These are phyloP conservation scores for Crypturellus tataupa DNA, from an alignment of 2,797 vertebrate species.

Conservation along the genomic window DNA sequence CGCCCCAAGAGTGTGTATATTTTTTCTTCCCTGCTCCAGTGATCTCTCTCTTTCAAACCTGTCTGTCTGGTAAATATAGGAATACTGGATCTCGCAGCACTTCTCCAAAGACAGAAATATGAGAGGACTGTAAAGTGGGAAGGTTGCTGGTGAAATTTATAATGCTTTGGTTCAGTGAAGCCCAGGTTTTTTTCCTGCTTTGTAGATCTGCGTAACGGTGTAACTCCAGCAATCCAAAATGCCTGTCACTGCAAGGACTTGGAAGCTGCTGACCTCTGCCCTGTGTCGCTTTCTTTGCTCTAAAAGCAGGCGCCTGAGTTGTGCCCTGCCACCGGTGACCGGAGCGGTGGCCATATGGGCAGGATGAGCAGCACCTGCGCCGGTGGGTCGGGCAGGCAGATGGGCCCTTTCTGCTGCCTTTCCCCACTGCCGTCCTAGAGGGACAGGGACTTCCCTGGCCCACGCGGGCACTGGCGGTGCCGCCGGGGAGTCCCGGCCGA, in stretches of 20 bases:
- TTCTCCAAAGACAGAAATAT: background rate
- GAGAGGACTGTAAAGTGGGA: background rate
- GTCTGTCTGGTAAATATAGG: background rate
- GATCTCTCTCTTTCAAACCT: background rate
- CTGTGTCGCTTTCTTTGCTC: background rate
- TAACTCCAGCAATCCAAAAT: background rate
- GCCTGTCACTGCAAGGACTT: background rate
- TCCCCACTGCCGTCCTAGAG: background rate
- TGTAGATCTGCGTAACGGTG: background rate
- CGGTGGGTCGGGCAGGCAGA: conserved; percentile 30
- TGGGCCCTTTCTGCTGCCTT: background rate
- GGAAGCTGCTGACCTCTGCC: background rate
- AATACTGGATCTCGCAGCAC: background rate
- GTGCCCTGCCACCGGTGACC: background rate
- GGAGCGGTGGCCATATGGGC: conserved; percentile 15
- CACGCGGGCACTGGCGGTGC: background rate
- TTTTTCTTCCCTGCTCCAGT: background rate
- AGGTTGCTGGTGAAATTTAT: background rate
- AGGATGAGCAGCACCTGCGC: background rate
- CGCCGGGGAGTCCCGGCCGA: background rate
- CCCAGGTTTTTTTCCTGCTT: background rate
- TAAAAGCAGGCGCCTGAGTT: background rate
- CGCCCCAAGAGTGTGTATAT: fast-evolving
- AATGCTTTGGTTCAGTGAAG: background rate
- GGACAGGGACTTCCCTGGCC: background rate